Conservation (phyloP, 2,888 invertebrate species). For the Drosophila algonquin region DNA sequence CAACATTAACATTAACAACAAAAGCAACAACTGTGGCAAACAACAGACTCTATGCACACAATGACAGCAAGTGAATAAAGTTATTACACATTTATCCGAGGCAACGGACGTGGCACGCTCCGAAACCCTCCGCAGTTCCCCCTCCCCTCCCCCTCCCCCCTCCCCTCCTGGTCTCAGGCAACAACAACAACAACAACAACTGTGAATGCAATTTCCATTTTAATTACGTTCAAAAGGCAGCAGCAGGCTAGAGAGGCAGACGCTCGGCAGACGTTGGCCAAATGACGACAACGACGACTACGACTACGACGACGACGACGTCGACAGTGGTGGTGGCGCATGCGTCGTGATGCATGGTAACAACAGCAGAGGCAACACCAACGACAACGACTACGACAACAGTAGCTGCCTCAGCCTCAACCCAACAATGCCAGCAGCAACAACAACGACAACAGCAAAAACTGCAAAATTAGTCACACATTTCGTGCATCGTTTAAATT, state of each 20-base stretch:
- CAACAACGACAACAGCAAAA: conserved; percentile 10
- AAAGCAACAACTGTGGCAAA: conserved; percentile 31
- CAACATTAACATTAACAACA: conserved; percentile 11
- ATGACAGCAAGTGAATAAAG: conserved; percentile 71
- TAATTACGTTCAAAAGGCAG: conserved; percentile 73
- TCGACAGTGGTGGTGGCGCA: conserved; percentile 56
- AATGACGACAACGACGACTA: no score
- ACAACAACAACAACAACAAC: conserved; percentile 37
- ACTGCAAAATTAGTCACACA: conserved; percentile 69
- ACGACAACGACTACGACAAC: conserved; percentile 41
- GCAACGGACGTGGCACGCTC: conserved; percentile 60
- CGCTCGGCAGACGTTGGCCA: no score
- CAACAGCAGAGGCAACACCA: conserved; percentile 25
- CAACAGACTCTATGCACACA: conserved; percentile 18
- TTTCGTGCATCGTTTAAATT: conserved; percentile 53
- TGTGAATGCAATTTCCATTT: conserved; percentile 78
- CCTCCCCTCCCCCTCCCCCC: no score
- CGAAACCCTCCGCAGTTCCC: conserved; percentile 6
- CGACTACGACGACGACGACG: conserved; percentile 9
- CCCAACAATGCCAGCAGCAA: conserved; percentile 17
- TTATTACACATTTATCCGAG: conserved; percentile 78
- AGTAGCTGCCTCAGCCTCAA: not conserved
- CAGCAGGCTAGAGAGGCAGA: conserved; percentile 15
- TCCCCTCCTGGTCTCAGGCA: conserved; percentile 26
- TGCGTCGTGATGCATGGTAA: conserved; percentile 54